Percentiles rank a stretch among this genome's conserved stretches.
phyloP scores from a whole-genome alignment of 2,797 vertebrate genomes.

The Numenius phaeopus region DNA sequence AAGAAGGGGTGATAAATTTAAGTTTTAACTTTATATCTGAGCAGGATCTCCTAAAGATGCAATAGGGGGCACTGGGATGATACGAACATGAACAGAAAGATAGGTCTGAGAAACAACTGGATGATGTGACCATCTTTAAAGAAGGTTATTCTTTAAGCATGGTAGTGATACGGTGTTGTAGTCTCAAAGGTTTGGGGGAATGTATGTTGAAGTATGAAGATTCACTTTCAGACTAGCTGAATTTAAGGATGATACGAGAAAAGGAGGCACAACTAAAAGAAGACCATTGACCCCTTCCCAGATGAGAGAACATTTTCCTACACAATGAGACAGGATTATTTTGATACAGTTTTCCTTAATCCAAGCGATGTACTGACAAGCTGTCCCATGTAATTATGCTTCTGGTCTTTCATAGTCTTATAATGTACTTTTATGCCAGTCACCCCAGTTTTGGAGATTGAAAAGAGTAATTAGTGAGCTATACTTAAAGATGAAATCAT shows the following conservation, averaged over 20 bases:
- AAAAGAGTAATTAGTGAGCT: not conserved
- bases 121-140: not conserved
- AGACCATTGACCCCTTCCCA: not conserved
- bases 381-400: not conserved
- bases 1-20: not conserved
- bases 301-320: not conserved
- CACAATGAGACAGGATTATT: not conserved
- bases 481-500: not conserved
- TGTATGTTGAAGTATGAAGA: not conserved
- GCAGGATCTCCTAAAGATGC: not conserved
- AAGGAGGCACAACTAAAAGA: not conserved
- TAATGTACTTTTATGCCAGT: not conserved
- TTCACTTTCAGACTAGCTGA: not conserved
- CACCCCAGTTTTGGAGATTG: not conserved
- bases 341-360: not conserved
- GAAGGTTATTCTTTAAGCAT: not conserved
- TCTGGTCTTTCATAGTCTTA: not conserved
- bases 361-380: not conserved
- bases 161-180: not conserved
- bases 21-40: not conserved
- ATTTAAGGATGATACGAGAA: not conserved
- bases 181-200: not conserved
- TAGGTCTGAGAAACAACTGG: not conserved
- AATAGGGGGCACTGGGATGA: not conserved
- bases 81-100: not conserved